Conservation (phyloP, 2,113 vertebrate genomes). For the Aphyosemion australe region DNA sequence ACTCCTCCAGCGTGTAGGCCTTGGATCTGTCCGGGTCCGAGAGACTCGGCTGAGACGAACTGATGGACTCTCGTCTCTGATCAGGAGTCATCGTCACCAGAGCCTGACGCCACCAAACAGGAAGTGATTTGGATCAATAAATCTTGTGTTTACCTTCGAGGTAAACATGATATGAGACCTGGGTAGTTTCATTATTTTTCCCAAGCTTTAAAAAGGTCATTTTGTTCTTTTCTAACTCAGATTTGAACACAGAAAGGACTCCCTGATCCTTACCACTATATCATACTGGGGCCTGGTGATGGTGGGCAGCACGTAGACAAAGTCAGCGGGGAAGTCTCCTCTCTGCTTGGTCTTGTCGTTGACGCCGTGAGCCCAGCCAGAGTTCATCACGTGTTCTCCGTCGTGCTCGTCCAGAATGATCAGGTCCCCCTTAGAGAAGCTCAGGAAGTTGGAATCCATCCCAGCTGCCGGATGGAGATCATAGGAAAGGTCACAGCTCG, state of each 20-base stretch:
- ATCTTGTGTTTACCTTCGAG: too few relatives aligned
- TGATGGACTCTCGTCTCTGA: conserved; percentile 89
- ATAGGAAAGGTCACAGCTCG: fast-evolving
- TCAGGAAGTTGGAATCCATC: conserved; percentile 89
- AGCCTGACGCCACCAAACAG: conserved; percentile 76
- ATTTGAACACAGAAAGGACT: too few relatives aligned
- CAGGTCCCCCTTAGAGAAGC: conserved; percentile 93
- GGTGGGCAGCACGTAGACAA: conserved; percentile 91
- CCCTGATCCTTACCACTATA: conserved; percentile 83
- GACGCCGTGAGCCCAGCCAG: conserved; percentile 91
- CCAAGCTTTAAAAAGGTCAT: too few relatives aligned
- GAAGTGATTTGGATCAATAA: too few relatives aligned
- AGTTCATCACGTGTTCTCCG: conserved; percentile 93
- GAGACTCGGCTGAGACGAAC: conserved; percentile 81
- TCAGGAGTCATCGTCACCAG: conserved; percentile 95
- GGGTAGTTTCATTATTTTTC: too few relatives aligned
- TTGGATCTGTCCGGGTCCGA: conserved; percentile 83
- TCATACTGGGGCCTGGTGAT: conserved; percentile 89
- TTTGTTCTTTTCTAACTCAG: too few relatives aligned
- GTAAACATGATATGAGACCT: too few relatives aligned
- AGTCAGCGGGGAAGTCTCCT: conserved; percentile 94
- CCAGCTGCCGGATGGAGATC: conserved; percentile 68
- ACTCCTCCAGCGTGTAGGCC: conserved; percentile 94
- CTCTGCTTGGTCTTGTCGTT: conserved; percentile 91
- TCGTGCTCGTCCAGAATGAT: conserved; percentile 93